Conservation (phyloP, 30 jellyfish, hydroid and myxozoan genomes). For the Hydractinia symbiolongicarpus region DNA sequence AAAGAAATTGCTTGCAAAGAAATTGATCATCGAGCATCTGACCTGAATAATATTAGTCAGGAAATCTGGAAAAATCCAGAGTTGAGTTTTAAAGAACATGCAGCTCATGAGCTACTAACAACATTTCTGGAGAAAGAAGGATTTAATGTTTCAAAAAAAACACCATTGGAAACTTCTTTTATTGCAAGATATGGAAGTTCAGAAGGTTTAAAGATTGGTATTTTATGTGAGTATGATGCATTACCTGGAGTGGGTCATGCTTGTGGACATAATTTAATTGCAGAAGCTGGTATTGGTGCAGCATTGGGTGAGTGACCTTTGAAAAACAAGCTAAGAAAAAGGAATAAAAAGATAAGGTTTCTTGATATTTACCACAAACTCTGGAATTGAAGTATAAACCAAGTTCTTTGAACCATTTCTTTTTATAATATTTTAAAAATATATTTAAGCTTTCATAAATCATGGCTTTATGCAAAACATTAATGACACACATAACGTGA, state of each 20-base stretch:
- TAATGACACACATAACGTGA: too few relatives aligned
- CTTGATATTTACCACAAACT: too few relatives aligned
- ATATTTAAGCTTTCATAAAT: too few relatives aligned
- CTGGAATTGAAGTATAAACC: too few relatives aligned
- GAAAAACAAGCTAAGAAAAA: too few relatives aligned
- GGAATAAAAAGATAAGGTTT: too few relatives aligned
- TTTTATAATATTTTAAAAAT: too few relatives aligned
- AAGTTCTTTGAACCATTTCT: too few relatives aligned
- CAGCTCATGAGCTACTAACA: constrained; percentile 61
- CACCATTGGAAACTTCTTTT: constrained; percentile 81
- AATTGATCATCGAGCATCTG: constrained; percentile 38
- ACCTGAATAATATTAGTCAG: constrained; percentile 53
- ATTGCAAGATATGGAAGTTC: constrained; percentile 68
- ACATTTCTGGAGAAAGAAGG: constrained; percentile 65
- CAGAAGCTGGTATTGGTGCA: constrained; percentile 88
- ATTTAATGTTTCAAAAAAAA: constrained; percentile 48
- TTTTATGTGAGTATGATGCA: constrained; percentile 91
- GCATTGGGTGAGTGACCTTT: constrained; percentile 50
- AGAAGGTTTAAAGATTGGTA: constrained; percentile 68
- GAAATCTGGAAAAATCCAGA: constrained; percentile 78
- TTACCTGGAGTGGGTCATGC: constrained; percentile 98
- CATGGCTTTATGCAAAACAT: too few relatives aligned
- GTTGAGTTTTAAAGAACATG: constrained; percentile 60
- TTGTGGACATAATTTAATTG: constrained; percentile 89
- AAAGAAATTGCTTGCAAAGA: constrained; percentile 30